Evolutionary conservation across 2,888 invertebrate species (phyloP).

Genomic region (Odontocerum albicorne): DNA sequence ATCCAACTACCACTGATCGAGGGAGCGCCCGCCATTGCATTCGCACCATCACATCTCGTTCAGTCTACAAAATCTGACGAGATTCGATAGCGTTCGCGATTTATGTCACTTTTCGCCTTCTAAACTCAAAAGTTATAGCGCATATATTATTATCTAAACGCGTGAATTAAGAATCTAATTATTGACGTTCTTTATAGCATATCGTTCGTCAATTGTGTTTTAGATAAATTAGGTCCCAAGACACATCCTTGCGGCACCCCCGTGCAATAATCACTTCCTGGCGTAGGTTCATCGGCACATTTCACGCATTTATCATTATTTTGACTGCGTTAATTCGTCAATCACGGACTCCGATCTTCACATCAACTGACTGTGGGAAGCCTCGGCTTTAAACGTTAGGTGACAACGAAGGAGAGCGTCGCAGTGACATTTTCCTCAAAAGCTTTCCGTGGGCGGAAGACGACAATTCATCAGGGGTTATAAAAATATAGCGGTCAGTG

Average conservation of each 20-base stretch:
- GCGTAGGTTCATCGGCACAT: conserved; percentile 4
- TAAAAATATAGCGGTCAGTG: conserved; percentile 12
- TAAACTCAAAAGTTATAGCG: not conserved
- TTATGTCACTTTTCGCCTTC: not conserved
- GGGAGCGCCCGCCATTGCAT: conserved; percentile 7
- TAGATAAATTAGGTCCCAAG: not conserved
- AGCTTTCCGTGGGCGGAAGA: conserved; percentile 10
- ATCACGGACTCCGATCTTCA: conserved; percentile 18
- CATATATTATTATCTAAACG: not conserved
- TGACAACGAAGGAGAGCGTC: conserved; percentile 17
- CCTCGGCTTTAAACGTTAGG: conserved; percentile 14
- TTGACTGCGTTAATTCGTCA: conserved; percentile 20
- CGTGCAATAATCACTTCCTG: not conserved
- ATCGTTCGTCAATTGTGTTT: conserved; percentile 13
- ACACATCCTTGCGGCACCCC: conserved; percentile 6
- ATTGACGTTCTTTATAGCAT: not conserved
- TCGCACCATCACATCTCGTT: not conserved
- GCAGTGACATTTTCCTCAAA: conserved; percentile 9
- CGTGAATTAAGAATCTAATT: conserved; percentile 2
- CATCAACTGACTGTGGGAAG: conserved; percentile 15
- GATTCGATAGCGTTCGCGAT: no score
- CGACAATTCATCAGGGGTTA: conserved; percentile 8
- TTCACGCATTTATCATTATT: conserved; percentile 12
- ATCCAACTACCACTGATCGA: not conserved
- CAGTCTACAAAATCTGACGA: not conserved